These are phyloP conservation scores for Mixornis gularis DNA, from an alignment of 2,113 vertebrate species.

Conservation along the genomic window DNA sequence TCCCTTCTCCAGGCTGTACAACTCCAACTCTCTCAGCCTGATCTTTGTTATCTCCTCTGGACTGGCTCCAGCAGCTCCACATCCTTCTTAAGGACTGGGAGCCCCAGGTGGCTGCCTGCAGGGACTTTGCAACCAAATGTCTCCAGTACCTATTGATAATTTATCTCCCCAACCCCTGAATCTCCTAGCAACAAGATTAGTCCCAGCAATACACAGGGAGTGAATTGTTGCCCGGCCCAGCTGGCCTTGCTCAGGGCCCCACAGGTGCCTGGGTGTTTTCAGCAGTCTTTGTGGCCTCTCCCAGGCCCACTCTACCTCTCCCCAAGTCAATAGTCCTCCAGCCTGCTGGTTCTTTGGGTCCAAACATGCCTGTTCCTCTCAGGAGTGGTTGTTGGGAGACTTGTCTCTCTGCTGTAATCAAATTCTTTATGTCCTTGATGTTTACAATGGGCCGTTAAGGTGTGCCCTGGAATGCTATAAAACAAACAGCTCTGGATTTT, in stretches of 20 bases:
- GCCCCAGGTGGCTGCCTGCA: background rate
- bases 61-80: background rate
- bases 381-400: background rate
- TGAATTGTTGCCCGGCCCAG: background rate
- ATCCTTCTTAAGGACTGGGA: background rate
- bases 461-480: background rate
- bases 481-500: background rate
- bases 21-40: background rate
- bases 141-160: rapidly evolving
- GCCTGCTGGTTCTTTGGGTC: background rate
- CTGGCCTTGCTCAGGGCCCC: rapidly evolving
- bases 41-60: background rate
- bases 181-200: background rate
- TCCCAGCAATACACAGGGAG: rapidly evolving
- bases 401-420: background rate
- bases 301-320: rapidly evolving
- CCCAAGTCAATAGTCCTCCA: background rate
- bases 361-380: background rate
- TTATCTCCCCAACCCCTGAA: background rate
- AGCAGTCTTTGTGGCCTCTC: background rate
- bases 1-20: background rate
- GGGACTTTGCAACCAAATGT: background rate
- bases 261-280: background rate
- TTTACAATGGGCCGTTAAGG: background rate
- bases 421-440: background rate